Conservation (phyloP, 2,797 vertebrate genomes). For the Bucorvus abyssinicus region DNA sequence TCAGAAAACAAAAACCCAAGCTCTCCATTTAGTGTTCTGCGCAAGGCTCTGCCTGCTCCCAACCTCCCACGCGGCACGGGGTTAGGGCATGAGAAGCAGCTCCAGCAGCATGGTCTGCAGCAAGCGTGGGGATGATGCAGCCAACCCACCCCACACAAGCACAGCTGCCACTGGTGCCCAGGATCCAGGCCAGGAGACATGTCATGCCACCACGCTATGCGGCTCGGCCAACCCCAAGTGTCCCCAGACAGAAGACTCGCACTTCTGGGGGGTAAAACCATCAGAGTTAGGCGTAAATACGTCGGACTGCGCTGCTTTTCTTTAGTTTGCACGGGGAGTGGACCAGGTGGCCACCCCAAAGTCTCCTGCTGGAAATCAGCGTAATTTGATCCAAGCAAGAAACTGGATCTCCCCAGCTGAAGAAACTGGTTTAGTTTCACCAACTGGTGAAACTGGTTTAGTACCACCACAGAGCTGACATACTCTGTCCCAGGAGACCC, state of each 20-base stretch:
- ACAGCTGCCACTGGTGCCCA: neutral
- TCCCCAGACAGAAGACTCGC: neutral
- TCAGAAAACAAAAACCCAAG: neutral
- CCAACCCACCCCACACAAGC: neutral
- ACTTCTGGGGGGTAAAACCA: neutral
- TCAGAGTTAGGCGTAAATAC: neutral
- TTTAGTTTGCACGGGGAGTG: neutral
- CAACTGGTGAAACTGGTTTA: too few species aligned
- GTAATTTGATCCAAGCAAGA: neutral
- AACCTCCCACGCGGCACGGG: neutral
- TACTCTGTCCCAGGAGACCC: neutral
- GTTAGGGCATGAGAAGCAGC: neutral
- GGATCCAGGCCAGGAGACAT: neutral
- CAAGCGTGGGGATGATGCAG: accelerated
- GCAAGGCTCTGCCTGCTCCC: neutral
- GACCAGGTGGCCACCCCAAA: neutral
- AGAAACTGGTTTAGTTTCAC: neutral
- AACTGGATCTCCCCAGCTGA: neutral
- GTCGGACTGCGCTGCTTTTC: neutral
- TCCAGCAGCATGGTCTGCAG: neutral
- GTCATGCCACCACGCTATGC: accelerated
- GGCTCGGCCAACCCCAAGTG: neutral
- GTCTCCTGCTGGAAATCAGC: neutral
- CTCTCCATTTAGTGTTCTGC: conserved; percentile 19
- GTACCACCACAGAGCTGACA: neutral